Conservation (phyloP, 1,140 invertebrate genomes). For the Pogonus chalceus region DNA sequence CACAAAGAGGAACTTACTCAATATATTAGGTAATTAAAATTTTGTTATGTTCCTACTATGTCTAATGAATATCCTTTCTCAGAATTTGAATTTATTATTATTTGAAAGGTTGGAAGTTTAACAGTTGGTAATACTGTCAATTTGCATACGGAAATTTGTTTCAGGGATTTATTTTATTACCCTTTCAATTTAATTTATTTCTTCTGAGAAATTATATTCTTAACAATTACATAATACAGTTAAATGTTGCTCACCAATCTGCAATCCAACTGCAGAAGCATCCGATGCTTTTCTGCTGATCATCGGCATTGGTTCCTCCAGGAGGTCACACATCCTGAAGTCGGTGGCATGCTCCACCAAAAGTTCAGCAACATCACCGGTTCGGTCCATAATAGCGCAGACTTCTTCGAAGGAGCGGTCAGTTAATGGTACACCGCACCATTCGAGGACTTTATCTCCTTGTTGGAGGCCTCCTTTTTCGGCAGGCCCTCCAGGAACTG, state of each 20-base stretch:
- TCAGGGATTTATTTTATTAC: no score
- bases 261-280: conserved; percentile 32
- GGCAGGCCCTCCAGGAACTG: conserved; percentile 78
- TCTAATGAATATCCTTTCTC: no score
- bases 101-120: no score
- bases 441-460: conserved; percentile 79
- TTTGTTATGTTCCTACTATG: no score
- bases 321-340: conserved; percentile 53
- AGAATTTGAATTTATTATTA: no score
- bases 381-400: conserved; percentile 71
- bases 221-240: no score
- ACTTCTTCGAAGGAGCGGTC: conserved; percentile 87
- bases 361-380: conserved; percentile 71
- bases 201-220: no score
- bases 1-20: no score
- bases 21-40: no score
- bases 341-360: conserved; percentile 68
- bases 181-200: no score
- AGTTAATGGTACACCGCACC: conserved; percentile 72
- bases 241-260: conserved; percentile 40
- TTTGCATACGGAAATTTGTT: no score
- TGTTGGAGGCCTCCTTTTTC: conserved; percentile 77
- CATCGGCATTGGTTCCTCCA: conserved; percentile 44
- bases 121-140: no score
- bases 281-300: conserved; percentile 34